Conservation (phyloP, 2,888 invertebrate species). For the Heliconius charithonia region DNA sequence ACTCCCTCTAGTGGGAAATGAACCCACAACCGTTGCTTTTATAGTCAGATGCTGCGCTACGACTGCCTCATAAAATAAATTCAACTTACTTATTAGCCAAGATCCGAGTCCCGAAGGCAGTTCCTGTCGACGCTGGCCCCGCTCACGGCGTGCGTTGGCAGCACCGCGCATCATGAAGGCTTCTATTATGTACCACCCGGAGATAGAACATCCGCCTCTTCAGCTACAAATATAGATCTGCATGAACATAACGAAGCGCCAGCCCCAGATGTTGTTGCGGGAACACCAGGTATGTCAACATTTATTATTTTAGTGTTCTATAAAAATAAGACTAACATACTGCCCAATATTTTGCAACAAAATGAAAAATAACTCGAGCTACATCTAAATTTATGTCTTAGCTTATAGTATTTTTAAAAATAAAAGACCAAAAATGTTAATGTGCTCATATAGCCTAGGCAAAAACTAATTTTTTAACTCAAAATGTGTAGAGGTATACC, state of each 20-base stretch:
- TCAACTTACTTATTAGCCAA: constrained; percentile 60
- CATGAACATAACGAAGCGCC: constrained; percentile 80
- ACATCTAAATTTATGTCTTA: not conserved
- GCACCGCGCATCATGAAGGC: constrained; percentile 76
- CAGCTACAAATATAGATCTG: constrained; percentile 85
- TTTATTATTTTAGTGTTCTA: not conserved
- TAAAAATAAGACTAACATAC: not conserved
- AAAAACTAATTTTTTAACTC: too few relatives aligned
- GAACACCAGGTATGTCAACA: constrained; percentile 83
- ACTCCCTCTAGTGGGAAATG: not conserved
- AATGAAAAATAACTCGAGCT: not conserved
- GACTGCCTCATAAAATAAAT: not conserved
- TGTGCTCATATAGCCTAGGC: too few relatives aligned
- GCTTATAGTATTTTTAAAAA: too few relatives aligned
- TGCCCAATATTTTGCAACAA: not conserved
- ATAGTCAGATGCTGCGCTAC: not conserved
- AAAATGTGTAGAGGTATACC: too few relatives aligned
- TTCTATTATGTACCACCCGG: constrained; percentile 83
- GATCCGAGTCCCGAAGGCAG: constrained; percentile 88
- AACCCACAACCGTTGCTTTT: not conserved
- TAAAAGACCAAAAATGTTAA: too few relatives aligned
- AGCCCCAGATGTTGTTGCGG: constrained; percentile 91
- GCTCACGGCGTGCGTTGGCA: constrained; percentile 89
- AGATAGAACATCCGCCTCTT: constrained; percentile 85
- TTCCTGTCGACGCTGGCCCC: constrained; percentile 91